Percentiles rank a stretch among this genome's conserved stretches.
These are phyloP conservation scores for Oligia fasciuncula DNA, from an alignment of 2,888 invertebrate species.

Conservation along the genomic window DNA sequence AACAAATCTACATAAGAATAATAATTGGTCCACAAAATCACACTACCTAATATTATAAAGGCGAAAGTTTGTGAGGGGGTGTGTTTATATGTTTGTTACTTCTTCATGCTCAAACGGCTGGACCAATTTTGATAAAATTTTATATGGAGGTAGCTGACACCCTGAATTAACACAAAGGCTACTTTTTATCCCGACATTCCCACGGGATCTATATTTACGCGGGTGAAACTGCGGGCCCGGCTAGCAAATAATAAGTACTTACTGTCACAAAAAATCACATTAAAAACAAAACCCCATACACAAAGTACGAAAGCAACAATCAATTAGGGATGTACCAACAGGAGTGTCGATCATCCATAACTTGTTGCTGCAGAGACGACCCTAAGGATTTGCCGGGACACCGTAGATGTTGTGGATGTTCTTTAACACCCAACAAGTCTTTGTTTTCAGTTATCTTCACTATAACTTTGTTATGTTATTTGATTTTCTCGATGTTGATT, in stretches of 20 bases:
- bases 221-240: no score
- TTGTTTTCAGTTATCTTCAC: constrained; percentile 41
- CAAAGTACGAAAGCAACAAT: constrained; percentile 31
- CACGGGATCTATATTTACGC: no score
- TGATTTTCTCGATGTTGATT: constrained; percentile 40
- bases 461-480: constrained; percentile 46
- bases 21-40: no score
- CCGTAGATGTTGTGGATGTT: constrained; percentile 62
- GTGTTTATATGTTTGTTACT: no score
- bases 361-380: constrained; percentile 71
- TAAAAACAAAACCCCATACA: neutral
- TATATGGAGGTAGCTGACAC: no score
- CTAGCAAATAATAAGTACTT: no score
- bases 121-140: no score
- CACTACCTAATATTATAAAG: no score
- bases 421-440: constrained; percentile 52
- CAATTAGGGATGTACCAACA: constrained; percentile 55
- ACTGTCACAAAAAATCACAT: neutral
- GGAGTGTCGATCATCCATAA: constrained; percentile 56
- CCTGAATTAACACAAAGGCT: no score
- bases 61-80: no score
- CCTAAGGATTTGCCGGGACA: constrained; percentile 60
- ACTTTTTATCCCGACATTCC: no score
- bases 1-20: neutral
- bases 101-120: no score